phyloP scores from a whole-genome alignment of 2,113 vertebrate species.

The Pollimyrus isidori region DNA sequence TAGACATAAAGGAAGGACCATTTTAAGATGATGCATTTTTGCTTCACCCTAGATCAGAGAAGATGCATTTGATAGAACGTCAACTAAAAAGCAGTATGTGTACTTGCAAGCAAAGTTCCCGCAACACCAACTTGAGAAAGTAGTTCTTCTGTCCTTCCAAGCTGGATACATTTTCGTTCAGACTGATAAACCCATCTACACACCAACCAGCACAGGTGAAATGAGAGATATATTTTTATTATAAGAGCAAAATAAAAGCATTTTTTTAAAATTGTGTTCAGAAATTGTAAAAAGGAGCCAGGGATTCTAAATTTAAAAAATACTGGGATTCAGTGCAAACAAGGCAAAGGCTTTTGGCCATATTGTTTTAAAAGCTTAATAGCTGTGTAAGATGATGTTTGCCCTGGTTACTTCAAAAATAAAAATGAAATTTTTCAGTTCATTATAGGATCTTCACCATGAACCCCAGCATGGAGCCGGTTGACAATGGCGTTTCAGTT shows the following conservation, averaged over 20 bases:
- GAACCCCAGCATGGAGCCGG: slow-evolving; percentile 42
- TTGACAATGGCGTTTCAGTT: slow-evolving; percentile 39
- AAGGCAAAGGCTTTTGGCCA: not conserved
- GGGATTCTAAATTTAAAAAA: not conserved
- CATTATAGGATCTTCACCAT: slow-evolving; percentile 55
- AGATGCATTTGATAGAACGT: slow-evolving; percentile 33
- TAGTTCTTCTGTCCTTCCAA: slow-evolving; percentile 55
- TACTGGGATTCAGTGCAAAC: not conserved
- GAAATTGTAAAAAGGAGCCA: not conserved
- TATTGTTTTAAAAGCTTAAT: not conserved
- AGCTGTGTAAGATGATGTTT: not conserved
- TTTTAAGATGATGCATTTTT: not conserved
- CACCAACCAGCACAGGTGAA: slow-evolving; percentile 46
- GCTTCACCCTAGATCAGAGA: slow-evolving; percentile 36
- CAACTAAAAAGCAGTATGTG: slow-evolving; percentile 45
- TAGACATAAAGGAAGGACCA: not conserved
- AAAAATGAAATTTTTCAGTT: slow-evolving; percentile 36
- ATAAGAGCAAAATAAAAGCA: not conserved
- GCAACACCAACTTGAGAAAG: slow-evolving; percentile 42
- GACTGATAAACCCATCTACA: slow-evolving; percentile 61
- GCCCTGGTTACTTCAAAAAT: not conserved
- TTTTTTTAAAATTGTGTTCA: not conserved
- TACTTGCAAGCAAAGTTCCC: slow-evolving; percentile 47
- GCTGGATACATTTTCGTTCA: slow-evolving; percentile 59
- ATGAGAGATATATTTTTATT: not conserved